These are phyloP conservation scores for Physocephala rufipes DNA, from an alignment of 2,888 invertebrate species.

Conservation along the genomic window DNA sequence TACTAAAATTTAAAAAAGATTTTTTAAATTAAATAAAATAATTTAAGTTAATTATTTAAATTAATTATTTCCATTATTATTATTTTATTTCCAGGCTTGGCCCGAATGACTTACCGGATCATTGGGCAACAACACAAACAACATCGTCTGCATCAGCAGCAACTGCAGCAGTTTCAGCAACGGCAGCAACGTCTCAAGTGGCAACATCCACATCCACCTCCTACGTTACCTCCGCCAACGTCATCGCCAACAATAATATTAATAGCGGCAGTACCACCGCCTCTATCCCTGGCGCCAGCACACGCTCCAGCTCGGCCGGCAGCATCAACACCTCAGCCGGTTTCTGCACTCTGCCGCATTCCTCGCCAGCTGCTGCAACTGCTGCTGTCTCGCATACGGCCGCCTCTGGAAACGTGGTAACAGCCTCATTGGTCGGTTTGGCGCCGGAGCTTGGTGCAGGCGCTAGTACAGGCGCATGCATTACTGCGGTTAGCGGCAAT, in stretches of 20 bases:
- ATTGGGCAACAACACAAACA: conserved; percentile 62
- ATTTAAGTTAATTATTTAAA: background rate
- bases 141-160: conserved; percentile 42
- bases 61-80: too few relatives aligned
- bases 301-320: conserved; percentile 66
- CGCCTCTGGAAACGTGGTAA: conserved; percentile 45
- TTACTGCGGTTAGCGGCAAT: conserved; percentile 24
- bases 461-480: too few relatives aligned
- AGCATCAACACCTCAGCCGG: conserved; percentile 35
- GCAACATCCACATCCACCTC: conserved; percentile 27
- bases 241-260: conserved; percentile 38
- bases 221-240: conserved; percentile 18
- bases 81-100: conserved; percentile 77
- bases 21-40: too few relatives aligned
- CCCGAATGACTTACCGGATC: conserved; percentile 83
- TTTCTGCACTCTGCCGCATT: conserved; percentile 68
- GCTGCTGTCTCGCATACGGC: conserved; percentile 62
- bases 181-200: conserved; percentile 41
- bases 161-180: conserved; percentile 33
- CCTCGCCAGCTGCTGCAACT: conserved; percentile 64
- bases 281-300: conserved; percentile 61
- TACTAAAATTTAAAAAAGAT: too few relatives aligned
- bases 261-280: conserved; percentile 37
- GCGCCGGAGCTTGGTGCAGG: conserved; percentile 48
- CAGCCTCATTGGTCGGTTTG: conserved; percentile 51